Conservation (phyloP, 2,888 invertebrate genomes). For the Caenorhabditis parvicauda region DNA sequence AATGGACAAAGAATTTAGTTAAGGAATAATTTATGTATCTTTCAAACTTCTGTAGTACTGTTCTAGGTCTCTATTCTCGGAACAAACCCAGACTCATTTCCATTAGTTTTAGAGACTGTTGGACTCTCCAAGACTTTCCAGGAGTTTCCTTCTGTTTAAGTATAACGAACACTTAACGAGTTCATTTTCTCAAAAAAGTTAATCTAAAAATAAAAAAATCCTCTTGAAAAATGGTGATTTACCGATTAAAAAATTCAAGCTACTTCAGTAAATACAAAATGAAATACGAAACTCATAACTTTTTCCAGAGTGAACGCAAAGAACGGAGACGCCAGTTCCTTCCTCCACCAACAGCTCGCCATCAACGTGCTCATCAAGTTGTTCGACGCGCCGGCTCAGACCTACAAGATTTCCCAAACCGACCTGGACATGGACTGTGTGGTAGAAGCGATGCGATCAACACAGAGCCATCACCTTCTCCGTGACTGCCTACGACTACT, state of each 20-base stretch:
- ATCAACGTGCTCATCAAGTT: conserved; percentile 73
- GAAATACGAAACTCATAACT: neutral
- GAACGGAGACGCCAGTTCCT: conserved; percentile 10
- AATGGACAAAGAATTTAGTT: too few relatives aligned
- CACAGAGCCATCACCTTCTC: conserved; percentile 91
- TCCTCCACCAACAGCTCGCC: conserved; percentile 71
- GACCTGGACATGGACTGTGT: conserved; percentile 72
- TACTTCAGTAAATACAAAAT: neutral
- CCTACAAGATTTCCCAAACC: conserved; percentile 18
- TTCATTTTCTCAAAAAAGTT: too few relatives aligned
- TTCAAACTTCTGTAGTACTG: too few relatives aligned
- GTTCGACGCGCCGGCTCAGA: conserved; percentile 28
- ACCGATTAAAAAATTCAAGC: too few relatives aligned
- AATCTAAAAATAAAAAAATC: too few relatives aligned
- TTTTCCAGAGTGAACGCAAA: conserved; percentile 12
- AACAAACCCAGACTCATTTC: too few relatives aligned
- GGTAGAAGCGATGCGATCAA: conserved; percentile 84
- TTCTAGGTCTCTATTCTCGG: too few relatives aligned
- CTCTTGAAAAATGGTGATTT: too few relatives aligned
- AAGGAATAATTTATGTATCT: too few relatives aligned
- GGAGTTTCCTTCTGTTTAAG: too few relatives aligned
- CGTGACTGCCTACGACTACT: conserved; percentile 85
- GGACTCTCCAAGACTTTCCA: neutral
- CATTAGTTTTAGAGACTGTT: too few relatives aligned
- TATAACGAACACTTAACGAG: too few relatives aligned